phyloP scores from a whole-genome alignment of 2,888 invertebrate species.

The Drosophila seclusa region DNA sequence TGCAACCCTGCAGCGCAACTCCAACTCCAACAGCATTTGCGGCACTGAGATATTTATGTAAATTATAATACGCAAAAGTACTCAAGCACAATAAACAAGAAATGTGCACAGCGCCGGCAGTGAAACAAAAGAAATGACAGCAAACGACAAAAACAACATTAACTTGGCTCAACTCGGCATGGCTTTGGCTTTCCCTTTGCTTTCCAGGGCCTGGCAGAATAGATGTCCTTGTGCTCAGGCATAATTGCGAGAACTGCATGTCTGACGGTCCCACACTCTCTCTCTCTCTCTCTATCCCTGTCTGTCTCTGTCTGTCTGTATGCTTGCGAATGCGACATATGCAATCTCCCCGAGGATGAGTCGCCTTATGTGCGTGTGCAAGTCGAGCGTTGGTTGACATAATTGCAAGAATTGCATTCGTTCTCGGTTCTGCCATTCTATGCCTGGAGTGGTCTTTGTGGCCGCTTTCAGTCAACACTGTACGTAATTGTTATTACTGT shows the following conservation, averaged over 20 bases:
- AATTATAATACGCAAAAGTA: conserved; percentile 80
- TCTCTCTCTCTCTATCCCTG: background rate
- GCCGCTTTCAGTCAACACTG: conserved; percentile 37
- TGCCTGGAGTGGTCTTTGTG: conserved; percentile 33
- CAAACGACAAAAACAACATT: conserved; percentile 42
- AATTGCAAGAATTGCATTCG: conserved; percentile 75
- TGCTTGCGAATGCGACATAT: conserved; percentile 34
- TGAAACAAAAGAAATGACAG: conserved; percentile 63
- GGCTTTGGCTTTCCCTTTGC: conserved; percentile 13
- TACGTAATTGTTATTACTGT: conserved; percentile 48
- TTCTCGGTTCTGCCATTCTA: conserved; percentile 27
- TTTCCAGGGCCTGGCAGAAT: conserved; percentile 29
- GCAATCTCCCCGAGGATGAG: conserved; percentile 20
- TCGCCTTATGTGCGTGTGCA: conserved; percentile 20
- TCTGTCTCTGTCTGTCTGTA: background rate
- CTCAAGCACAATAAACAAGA: conserved; percentile 74
- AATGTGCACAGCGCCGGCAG: conserved; percentile 57
- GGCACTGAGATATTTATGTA: conserved; percentile 70
- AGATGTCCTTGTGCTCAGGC: conserved; percentile 39
- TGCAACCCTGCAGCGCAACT: conserved; percentile 7
- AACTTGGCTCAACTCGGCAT: conserved; percentile 55
- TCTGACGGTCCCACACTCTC: conserved; percentile 28
- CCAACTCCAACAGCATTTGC: background rate
- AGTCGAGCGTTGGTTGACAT: conserved; percentile 59
- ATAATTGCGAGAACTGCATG: conserved; percentile 54